phyloP scores from a whole-genome alignment of 2,113 vertebrate genomes.

The Gymnogyps californianus region DNA sequence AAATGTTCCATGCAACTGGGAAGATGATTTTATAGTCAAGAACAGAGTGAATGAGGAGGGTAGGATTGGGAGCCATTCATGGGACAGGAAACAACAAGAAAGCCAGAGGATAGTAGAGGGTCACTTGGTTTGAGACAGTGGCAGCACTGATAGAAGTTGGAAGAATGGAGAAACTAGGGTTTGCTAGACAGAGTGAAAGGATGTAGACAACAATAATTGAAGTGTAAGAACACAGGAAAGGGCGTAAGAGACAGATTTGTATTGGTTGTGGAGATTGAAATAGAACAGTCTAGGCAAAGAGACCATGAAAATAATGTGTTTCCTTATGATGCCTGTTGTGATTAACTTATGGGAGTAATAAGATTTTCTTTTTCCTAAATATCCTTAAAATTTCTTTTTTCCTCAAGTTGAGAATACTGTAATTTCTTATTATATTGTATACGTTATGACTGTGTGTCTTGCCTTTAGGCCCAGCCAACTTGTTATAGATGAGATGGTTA shows the following conservation, averaged over 20 bases:
- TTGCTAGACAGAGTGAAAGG: background rate
- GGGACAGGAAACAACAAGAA: background rate
- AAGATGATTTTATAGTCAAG: background rate
- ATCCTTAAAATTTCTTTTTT: background rate
- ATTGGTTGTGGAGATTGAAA: background rate
- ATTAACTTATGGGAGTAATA: background rate
- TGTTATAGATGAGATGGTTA: background rate
- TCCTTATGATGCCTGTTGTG: background rate
- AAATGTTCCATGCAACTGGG: background rate
- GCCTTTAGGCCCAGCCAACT: background rate
- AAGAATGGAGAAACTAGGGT: background rate
- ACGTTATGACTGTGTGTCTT: background rate
- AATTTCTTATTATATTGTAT: background rate
- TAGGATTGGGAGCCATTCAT: background rate
- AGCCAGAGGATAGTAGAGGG: background rate
- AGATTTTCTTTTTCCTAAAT: background rate
- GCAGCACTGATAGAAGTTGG: background rate
- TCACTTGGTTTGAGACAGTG: background rate
- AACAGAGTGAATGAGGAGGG: background rate
- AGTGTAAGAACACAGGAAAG: background rate
- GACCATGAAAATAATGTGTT: background rate
- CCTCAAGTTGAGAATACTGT: background rate
- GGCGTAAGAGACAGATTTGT: fast-evolving
- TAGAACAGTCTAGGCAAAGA: background rate
- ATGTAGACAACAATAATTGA: background rate